Evolutionary conservation across 2,888 invertebrate genomes (phyloP), one percentile per base, ranked within the genome.

Genomic region (Nomada flava): DNA sequence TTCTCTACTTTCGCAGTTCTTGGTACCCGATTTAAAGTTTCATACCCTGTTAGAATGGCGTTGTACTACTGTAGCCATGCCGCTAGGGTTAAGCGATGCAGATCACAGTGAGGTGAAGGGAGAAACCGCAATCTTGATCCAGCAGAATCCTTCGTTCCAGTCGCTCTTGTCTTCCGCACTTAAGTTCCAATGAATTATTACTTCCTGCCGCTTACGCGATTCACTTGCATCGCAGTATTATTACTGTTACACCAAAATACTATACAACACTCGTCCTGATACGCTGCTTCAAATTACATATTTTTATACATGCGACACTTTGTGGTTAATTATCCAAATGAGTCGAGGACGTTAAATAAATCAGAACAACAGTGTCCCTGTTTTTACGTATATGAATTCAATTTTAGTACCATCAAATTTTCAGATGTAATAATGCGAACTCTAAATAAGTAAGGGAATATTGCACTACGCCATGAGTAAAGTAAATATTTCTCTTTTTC

Each of bases 31-130:
- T 90, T 90, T 88, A 89, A 89, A 88, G 83, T 89, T 88, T 89
- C 90, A 89, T 86, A 85, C 86, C 85, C 85, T 82, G 85, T 86
- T 89, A 87, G 86, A 90, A 89, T 84, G 78, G 85, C 82, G 74
- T 89, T 84, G 90, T 75, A 76, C 83, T 80, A 76, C 88, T 84
- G 90, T 77, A 78, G 84, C 75, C 74, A 71, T 64, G 79, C 73
- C 72, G 65, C 84, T 84, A 85, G 84, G 83, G 83, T 85, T 86
- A 89, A 87, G 84, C 86, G 84, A 79, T 86, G 79, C 86, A 79
- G 83, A 89, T 88, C 83, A 79, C 78, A 82, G 84, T 29, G 79
- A 83, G 65, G 79, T 79, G 79, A 79, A 79, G 71, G 84, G 81
- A 69, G 85, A 80, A 73, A 77, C 84, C 82, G 80, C 85, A 82